A percentile compares a stretch with the other conserved stretches of the same genome.
phyloP scores from a whole-genome alignment of 2,113 vertebrate species.

The Heterocephalus glaber region DNA sequence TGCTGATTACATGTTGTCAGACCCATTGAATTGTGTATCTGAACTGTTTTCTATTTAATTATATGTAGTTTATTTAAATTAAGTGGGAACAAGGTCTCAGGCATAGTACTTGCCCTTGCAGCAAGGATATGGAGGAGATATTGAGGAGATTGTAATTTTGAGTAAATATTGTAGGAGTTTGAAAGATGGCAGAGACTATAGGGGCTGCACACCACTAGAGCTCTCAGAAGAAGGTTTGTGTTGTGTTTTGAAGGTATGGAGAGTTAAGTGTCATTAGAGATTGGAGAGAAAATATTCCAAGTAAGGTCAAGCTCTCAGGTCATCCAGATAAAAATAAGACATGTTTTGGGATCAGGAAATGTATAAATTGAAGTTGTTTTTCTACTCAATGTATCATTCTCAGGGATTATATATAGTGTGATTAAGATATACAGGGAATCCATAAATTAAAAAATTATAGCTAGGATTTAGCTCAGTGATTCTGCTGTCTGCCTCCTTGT shows the following conservation, averaged over 20 bases:
- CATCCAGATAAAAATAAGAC: slow-evolving; percentile 30
- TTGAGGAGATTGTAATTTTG: not conserved
- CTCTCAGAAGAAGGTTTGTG: not conserved
- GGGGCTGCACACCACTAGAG: rapidly evolving
- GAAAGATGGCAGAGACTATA: not conserved
- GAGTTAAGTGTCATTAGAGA: not conserved
- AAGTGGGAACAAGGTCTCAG: not conserved
- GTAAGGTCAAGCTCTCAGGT: not conserved
- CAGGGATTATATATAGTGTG: not conserved
- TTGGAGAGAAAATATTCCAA: not conserved
- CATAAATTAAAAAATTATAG: not conserved
- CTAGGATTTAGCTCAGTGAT: too few relatives aligned
- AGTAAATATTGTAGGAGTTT: not conserved
- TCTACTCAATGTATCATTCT: not conserved
- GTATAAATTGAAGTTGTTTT: not conserved
- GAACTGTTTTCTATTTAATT: not conserved
- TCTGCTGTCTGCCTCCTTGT: too few relatives aligned
- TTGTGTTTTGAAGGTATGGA: slow-evolving; percentile 25
- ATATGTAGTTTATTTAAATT: not conserved
- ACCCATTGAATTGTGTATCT: not conserved
- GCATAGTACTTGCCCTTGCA: not conserved
- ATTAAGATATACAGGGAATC: not conserved
- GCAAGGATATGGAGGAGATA: not conserved
- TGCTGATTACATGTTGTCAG: not conserved
- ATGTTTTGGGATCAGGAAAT: not conserved